Evolutionary conservation across 2,888 invertebrate species (phyloP), one percentile per base, ranked within the genome.

Genomic region (Callyntrura sp.): DNA sequence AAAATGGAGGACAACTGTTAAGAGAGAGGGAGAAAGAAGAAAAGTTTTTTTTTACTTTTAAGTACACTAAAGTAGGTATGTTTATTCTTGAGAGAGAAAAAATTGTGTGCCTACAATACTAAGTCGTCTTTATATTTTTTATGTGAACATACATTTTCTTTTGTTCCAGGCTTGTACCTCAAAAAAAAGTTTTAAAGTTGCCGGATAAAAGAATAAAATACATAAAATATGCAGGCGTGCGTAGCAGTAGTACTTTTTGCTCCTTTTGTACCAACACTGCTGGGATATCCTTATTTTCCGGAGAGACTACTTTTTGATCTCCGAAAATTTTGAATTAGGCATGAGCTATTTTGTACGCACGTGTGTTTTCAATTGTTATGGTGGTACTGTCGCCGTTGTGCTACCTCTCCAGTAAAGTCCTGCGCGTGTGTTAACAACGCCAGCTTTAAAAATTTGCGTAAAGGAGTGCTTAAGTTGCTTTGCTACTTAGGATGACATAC

Each of bases 161-260:
- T 43, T 68, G 43, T 17, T 43, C 43, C n/a, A 35, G 43, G 43
- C 35, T 43, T 73, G 20, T 73, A 43, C 25, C 45, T 73, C 68
- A 35, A 73, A 73, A 57, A n/a, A 45, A 73, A 73, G 70, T 73
- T 73, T 73, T 20, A 73, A 73, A 45, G 70, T 73, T 73, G 45
- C 70, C 45, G 45, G 70, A 20, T 73, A 70, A 70, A 70, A 70
- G n/a, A 43, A 1, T n/a, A 70, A n/a, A 43, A 1, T n/a, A 73
- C 8, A 57, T 73, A 73, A 73, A 73, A 73, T 43, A 73, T 73
- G 70, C 45, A 73, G 45, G 20, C 43, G 45, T 73, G 45, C 70
- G 70, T 45, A 65, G n/a, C 65, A 5, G 62, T 45, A 43, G 17
- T 17, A 57, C 5, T 73, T 45, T 12, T 14, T 45, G 20, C 17